Percentiles rank a stretch among this genome's conserved stretches.
These are phyloP conservation scores for Akabosia matsudoensis DNA, from an alignment of 1,140 invertebrate species.

Conservation along the genomic window DNA sequence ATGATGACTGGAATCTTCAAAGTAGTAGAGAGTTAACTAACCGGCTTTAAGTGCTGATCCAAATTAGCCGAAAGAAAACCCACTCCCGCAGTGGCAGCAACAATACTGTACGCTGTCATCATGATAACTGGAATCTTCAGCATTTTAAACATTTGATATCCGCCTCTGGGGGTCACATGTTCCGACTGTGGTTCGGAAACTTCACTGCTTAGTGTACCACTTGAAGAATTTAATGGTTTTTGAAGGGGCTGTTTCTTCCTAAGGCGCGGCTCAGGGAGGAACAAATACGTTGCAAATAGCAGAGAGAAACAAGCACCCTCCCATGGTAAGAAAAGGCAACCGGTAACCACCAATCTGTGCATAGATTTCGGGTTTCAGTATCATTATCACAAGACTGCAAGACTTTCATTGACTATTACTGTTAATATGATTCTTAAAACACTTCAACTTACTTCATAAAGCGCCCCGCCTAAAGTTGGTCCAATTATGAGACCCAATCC, in stretches of 20 bases:
- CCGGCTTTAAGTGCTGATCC: constrained; percentile 75
- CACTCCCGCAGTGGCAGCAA: constrained; percentile 73
- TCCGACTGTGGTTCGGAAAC: neutral
- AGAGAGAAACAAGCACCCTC: constrained; percentile 69
- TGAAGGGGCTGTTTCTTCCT: neutral
- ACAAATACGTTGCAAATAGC: constrained; percentile 69
- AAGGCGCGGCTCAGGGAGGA: constrained; percentile 53
- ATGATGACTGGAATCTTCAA: constrained; percentile 69
- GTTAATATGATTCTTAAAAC: neutral
- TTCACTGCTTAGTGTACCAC: too few relatives aligned
- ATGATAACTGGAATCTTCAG: constrained; percentile 68
- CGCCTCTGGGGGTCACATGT: neutral
- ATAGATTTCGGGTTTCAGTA: too few relatives aligned
- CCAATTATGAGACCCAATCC: constrained; percentile 84
- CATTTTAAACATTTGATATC: constrained; percentile 54
- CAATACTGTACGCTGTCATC: constrained; percentile 65
- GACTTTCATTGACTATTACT: neutral
- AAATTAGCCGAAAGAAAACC: constrained; percentile 76
- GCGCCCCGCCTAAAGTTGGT: constrained; percentile 74
- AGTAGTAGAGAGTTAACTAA: constrained; percentile 38
- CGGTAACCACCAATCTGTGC: constrained; percentile 77
- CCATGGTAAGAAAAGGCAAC: constrained; percentile 79
- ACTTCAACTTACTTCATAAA: constrained; percentile 63
- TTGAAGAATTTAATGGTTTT: neutral
- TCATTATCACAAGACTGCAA: neutral